Evolutionary conservation across 2,797 vertebrate genomes (phyloP), one percentile per base, ranked within the genome.

Genomic region (Ctenochaetus hawaiiensis): DNA sequence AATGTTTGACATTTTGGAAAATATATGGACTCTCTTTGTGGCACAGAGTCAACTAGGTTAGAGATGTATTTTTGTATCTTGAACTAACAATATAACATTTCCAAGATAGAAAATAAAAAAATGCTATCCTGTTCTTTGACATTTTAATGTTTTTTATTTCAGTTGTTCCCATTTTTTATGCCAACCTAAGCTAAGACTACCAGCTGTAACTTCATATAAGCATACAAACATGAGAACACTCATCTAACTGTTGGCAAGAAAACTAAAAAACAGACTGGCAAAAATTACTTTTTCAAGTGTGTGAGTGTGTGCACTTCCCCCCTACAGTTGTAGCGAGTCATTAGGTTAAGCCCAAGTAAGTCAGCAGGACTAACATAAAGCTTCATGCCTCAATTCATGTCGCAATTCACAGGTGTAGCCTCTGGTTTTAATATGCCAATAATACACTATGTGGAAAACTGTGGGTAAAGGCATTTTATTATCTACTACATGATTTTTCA

Each of bases 311-410:
- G 39, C 0, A 12, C 39, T 41, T 12, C 8, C 39, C 20, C 62
- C 18, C 12, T 52, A 51, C 20, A 43, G 39, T 12, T 11, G 39
- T 41, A 41, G 39, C 3, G 2, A 41, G 39, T 41, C 39, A 41
- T 41, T 41, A 11, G 39, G 10, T 41, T 41, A 41, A 9, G 39
- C 39, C 39, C 39, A 41, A 41, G 39, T 9, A 41, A 41, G 54
- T 80, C 2, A 52, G n/a, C 47, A 64, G 65, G 64, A 83, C 72
- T 59, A 77, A 54, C 13, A 61, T 14, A 56, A 78, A 68, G 49
- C 71, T 72, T 47, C 45, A 52, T 34, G 2, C n/a, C 17, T 74
- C 53, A 6, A 6, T 44, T 47, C 45, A 52, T 34, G 2, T 17
- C 17, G 71, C 53, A 6, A 6, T 44, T 44, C 51, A 18, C 22